These are phyloP conservation scores for Paratrypauchen microcephalus DNA, from an alignment of 2,797 vertebrate species.

Conservation along the genomic window DNA sequence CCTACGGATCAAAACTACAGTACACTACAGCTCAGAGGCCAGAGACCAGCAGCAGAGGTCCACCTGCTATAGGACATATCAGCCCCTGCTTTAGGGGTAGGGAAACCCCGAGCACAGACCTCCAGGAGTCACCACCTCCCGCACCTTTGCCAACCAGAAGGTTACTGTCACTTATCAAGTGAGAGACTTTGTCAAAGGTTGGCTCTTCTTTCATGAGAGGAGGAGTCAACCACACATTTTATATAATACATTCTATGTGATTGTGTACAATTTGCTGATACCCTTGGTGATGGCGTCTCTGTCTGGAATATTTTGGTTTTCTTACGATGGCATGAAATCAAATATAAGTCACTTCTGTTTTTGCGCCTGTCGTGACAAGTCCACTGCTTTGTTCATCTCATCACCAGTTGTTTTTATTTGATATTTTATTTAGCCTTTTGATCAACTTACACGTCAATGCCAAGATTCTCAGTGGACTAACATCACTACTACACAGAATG, in stretches of 20 bases:
- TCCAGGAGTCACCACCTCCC: constrained; percentile 63
- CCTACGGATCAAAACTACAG: constrained; percentile 26
- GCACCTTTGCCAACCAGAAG: constrained; percentile 64
- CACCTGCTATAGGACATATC: constrained; percentile 53
- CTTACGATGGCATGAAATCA: constrained; percentile 78
- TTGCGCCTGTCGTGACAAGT: constrained; percentile 70
- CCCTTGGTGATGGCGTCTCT: constrained; percentile 76
- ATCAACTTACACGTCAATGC: constrained; percentile 57
- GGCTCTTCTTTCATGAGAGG: constrained; percentile 61
- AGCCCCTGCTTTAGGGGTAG: constrained; percentile 48
- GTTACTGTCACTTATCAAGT: constrained; percentile 56
- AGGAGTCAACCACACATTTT: constrained; percentile 71
- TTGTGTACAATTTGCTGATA: constrained; percentile 79
- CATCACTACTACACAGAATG: constrained; percentile 37
- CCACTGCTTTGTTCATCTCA: constrained; percentile 58
- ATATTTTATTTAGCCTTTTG: constrained; percentile 37
- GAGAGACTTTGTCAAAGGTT: constrained; percentile 59
- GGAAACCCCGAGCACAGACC: constrained; percentile 62
- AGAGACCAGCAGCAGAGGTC: constrained; percentile 30
- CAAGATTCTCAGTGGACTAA: constrained; percentile 66
- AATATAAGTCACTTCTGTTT: constrained; percentile 79
- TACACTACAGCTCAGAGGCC: constrained; percentile 25
- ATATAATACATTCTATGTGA: constrained; percentile 78
- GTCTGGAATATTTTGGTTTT: constrained; percentile 79
- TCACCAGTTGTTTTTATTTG: constrained; percentile 37